Evolutionary conservation across 2,888 invertebrate species (phyloP).

Genomic region (Campopleginae sp.): DNA sequence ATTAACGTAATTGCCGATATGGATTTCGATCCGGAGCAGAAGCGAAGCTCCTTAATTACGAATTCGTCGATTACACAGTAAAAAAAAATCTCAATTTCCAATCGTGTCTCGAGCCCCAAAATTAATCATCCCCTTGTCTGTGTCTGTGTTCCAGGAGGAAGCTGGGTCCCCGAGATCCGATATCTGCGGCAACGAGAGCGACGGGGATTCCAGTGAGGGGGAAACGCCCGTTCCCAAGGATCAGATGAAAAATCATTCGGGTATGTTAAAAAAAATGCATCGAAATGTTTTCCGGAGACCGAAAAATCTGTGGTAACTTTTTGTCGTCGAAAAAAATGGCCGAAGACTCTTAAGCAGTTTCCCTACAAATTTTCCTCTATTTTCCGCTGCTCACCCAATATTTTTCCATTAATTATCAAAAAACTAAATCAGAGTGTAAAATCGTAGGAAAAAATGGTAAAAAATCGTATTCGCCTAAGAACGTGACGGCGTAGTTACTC

Average conservation of each 20-base stretch:
- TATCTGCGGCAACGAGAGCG: conserved; percentile 82
- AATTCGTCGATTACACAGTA: background rate
- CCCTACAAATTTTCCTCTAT: too few relatives aligned
- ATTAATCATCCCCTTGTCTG: conserved; percentile 14
- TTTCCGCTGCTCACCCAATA: too few relatives aligned
- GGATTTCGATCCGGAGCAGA: too few relatives aligned
- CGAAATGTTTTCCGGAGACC: background rate
- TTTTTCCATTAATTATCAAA: too few relatives aligned
- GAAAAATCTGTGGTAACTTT: background rate
- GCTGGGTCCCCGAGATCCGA: conserved; percentile 81
- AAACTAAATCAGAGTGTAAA: too few relatives aligned
- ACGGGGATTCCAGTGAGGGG: conserved; percentile 82
- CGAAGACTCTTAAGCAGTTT: too few relatives aligned
- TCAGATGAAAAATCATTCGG: conserved; percentile 79
- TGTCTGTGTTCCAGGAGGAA: conserved; percentile 79
- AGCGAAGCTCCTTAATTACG: background rate
- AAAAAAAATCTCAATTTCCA: background rate
- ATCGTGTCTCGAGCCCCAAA: background rate
- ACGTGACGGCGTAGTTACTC: background rate
- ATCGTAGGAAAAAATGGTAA: too few relatives aligned
- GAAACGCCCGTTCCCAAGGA: conserved; percentile 81
- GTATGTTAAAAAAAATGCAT: conserved; percentile 71
- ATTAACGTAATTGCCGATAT: too few relatives aligned
- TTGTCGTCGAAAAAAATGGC: background rate
- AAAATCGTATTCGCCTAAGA: too few relatives aligned